Evolutionary conservation across 2,888 invertebrate species (phyloP), one percentile per base, ranked within the genome.

Genomic region (Girardia tigrina): DNA sequence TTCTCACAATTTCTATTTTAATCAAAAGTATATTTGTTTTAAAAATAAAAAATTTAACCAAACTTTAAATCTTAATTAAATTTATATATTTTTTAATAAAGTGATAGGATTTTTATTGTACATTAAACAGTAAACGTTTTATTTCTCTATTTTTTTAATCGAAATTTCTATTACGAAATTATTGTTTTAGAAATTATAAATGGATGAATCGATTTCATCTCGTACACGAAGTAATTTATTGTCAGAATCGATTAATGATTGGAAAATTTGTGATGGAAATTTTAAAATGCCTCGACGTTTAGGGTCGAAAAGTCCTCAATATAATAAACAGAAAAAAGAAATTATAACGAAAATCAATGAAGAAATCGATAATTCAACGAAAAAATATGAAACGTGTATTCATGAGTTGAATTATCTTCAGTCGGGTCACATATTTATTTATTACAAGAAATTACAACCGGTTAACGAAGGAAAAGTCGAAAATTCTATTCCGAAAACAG

Each of bases 261-360:
- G 56, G 56, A 56, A 56, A 56, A 56, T 56, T 56, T 56, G 56
- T 56, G 56, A 56, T n/a, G 23, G n/a, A 6, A 56, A 56, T 12
- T 56, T 56, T 16, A 56, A 56, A 56, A n/a, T 56, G 23, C 56
- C 56, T 8, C 56, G n/a, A 4, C 56, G 56, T 20, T 20, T 2
- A 12, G 56, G 20, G n/a, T 56, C 56, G 23, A 23, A 6, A 56
- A 56, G n/a, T 56, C 23, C n/a, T 2, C 4, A 16, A 20, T 56
- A n/a, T 20, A 16, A n/a, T 20, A 56, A n/a, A 56, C n/a, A 56
- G 6, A 56, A 56, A n/a, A 56, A 56, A 16, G 56, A 56, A 56
- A 56, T 56, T 12, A 56, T 56, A 6, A 20, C 56, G 4, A 16
- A 20, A 2, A 56, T 56, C 4, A 56, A 56, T 12, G 23, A 56